Evolutionary conservation across 2,797 vertebrate genomes (phyloP).

Genomic region (Orestias chungarensis): DNA sequence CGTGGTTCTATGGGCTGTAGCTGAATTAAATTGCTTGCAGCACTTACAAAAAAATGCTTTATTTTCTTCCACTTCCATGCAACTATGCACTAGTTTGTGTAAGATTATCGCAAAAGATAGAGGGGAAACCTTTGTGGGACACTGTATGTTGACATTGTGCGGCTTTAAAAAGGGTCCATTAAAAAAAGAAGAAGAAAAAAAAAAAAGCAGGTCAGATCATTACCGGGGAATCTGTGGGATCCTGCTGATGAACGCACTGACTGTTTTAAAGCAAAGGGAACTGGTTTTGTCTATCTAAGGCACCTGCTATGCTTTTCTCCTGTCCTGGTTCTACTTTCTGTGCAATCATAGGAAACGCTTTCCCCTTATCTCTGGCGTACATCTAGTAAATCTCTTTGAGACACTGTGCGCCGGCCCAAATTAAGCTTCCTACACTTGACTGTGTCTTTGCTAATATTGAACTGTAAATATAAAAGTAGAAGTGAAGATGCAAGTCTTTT

Average conservation of each 20-base stretch:
- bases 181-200: conserved; percentile 1
- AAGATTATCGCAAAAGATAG: not conserved
- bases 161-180: not conserved
- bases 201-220: not conserved
- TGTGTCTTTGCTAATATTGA: conserved; percentile 41
- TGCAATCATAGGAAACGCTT: conserved; percentile 83
- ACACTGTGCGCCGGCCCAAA: conserved; percentile 63
- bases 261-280: conserved; percentile 37
- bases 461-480: conserved; percentile 62
- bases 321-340: conserved; percentile 71
- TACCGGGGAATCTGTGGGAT: not conserved
- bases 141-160: not conserved
- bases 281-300: conserved; percentile 25
- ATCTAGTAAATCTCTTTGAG: conserved; percentile 65
- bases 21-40: not conserved
- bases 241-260: conserved; percentile 4
- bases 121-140: not conserved
- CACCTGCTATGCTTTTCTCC: conserved; percentile 55
- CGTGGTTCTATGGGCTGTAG: not conserved
- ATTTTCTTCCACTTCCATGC: not conserved
- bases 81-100: not conserved
- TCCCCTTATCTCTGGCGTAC: conserved; percentile 80
- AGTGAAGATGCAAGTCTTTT: conserved; percentile 29
- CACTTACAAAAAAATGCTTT: not conserved
- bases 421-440: conserved; percentile 74